Evolutionary conservation across 2,113 vertebrate genomes (phyloP).

Genomic region (Ciconia boyciana): DNA sequence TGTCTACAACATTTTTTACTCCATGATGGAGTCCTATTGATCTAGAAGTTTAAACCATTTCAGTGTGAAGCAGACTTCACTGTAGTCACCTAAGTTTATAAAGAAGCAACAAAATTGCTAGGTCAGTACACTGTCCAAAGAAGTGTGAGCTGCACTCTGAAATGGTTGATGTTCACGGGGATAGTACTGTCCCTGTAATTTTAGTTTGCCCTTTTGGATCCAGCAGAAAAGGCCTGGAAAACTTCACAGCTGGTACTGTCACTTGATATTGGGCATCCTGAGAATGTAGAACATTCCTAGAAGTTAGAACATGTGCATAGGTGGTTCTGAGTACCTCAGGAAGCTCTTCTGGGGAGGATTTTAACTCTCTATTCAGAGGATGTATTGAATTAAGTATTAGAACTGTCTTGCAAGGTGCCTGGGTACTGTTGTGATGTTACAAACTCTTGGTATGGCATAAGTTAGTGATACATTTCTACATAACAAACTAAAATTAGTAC

Average conservation of each 20-base stretch:
- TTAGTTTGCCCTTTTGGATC: background rate
- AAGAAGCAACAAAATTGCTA: background rate
- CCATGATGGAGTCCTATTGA: background rate
- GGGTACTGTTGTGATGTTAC: background rate
- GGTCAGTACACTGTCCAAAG: background rate
- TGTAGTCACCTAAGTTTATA: background rate
- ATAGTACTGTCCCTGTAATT: background rate
- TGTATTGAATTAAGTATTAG: background rate
- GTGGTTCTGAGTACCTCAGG: background rate
- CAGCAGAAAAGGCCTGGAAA: background rate
- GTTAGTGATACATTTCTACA: background rate
- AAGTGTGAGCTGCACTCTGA: background rate
- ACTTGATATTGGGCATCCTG: background rate
- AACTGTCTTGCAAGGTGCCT: background rate
- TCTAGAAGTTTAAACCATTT: background rate
- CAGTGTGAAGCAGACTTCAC: background rate
- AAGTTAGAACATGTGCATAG: background rate
- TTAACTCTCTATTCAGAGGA: background rate
- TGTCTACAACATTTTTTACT: background rate
- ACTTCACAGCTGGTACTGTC: background rate
- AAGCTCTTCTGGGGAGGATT: background rate
- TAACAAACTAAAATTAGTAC: background rate
- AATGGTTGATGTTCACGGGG: background rate
- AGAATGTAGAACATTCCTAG: background rate
- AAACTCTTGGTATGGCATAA: background rate